Evolutionary conservation across 2,888 invertebrate genomes (phyloP), one percentile per base, ranked within the genome.

Genomic region (Diogma glabrata): DNA sequence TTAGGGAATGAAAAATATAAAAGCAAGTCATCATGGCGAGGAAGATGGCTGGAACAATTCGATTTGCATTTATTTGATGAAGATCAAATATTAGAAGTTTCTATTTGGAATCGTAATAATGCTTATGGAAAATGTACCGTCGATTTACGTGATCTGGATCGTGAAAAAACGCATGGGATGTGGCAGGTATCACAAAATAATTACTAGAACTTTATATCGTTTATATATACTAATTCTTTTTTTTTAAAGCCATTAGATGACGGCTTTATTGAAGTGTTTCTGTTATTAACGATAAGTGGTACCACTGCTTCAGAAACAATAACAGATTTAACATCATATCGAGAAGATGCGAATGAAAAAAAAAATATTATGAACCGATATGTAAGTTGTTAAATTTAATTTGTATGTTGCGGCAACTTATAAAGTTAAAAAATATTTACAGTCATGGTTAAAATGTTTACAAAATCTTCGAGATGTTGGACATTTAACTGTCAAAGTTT

Each of bases 1-100:
- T 79, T 99, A 71, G 96, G 94, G 55, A 89, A 88, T 62, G 97
- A 97, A 73, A 97, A 96, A 73, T 96, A 90, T 75, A 96, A 95
- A 73, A 93, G 92, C 67, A 92, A 95, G 69, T 82, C 86, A 52
- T 78, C 84, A 50, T 83, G 85, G 79, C 86, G 91, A 65, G 84
- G 89, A 1, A 71, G 90, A 50, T 99, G 97, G 97, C 65, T 94
- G 63, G 97, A 99, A 65, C 95, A 96, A 71, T 95, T 97, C 66
- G 96, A 99, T 67, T 75, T 99, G 23, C 94, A 97, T 69, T 75
- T 97, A 7, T 97, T 90, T 68, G 94, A 95, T 61, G 94, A 94
- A 60, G 89, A 90, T 51, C 93, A 94, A 69, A 79, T 85, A 53
- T 72, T 99, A 22, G 94, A 97, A 69, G 82, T 99, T 52, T 86